Evolutionary conservation across 2,113 vertebrate genomes (phyloP).

Genomic region (Illadopsis cleaveri): DNA sequence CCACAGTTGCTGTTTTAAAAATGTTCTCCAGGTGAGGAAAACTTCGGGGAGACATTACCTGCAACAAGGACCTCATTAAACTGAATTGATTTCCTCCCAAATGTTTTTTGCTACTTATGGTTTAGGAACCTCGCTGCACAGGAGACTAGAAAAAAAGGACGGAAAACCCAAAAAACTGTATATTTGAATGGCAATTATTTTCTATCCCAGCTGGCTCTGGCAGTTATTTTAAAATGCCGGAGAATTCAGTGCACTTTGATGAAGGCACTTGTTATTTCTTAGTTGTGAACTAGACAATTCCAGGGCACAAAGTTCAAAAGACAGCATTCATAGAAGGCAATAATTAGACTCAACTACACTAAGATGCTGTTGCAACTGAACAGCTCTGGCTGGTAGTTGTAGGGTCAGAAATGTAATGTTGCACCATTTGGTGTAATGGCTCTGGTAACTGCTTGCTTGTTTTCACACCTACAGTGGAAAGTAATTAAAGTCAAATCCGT

Average conservation of each 20-base stretch:
- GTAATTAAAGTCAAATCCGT: constrained; percentile 50
- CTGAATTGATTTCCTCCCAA: background rate
- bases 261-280: constrained; percentile 16
- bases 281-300: background rate
- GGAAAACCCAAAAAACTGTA: background rate
- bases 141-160: background rate
- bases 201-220: background rate
- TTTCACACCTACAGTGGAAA: constrained; percentile 20
- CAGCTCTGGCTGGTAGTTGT: background rate
- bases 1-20: background rate
- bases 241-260: background rate
- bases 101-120: background rate
- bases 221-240: constrained; percentile 26
- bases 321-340: background rate
- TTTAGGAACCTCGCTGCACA: background rate
- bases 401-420: constrained; percentile 14
- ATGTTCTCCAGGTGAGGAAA: background rate
- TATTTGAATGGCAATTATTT: constrained; percentile 9
- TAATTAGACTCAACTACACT: background rate
- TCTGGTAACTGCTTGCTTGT: background rate
- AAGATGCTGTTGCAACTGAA: background rate
- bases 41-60: background rate
- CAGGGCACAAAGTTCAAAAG: background rate
- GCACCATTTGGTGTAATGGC: constrained; percentile 2
- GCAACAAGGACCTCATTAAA: background rate